These are phyloP conservation scores for Petrolisthes manimaculis DNA, from an alignment of 2,888 invertebrate species.

Conservation along the genomic window DNA sequence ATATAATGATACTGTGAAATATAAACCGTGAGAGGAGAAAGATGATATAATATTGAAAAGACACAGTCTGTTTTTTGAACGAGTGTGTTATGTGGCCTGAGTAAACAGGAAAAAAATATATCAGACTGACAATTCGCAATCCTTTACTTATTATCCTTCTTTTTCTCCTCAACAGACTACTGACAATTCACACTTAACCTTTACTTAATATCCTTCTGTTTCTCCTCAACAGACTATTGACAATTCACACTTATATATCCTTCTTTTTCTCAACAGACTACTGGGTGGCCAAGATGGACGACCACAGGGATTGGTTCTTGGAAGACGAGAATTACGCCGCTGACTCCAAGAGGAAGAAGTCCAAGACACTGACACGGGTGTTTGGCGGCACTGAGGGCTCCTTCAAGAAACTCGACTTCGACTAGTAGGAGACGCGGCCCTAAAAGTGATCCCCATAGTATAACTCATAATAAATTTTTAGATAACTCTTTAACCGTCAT, in stretches of 20 bases:
- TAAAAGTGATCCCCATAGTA: no score
- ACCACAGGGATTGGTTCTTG: constrained; percentile 84
- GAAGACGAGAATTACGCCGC: constrained; percentile 83
- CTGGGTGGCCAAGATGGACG: constrained; percentile 84
- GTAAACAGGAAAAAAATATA: no score
- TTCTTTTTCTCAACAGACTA: constrained; percentile 71
- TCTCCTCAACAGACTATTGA: background rate
- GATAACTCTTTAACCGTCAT: no score
- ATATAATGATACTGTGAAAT: no score
- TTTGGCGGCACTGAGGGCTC: constrained; percentile 2
- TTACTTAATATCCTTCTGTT: constrained; percentile 56
- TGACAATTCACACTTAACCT: no score
- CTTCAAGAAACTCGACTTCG: constrained; percentile 18
- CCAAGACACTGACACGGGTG: background rate
- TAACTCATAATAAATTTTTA: no score
- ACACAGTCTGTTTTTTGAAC: background rate
- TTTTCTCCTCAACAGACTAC: no score
- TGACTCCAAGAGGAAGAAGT: constrained; percentile 70
- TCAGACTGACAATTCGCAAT: no score
- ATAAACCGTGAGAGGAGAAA: background rate
- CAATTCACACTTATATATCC: no score
- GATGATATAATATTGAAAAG: background rate
- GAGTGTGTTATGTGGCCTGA: background rate
- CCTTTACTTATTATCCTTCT: no score
- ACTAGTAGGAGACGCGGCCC: background rate